Percentiles rank a stretch among this genome's conserved stretches.
phyloP scores from a whole-genome alignment of 2,888 invertebrate genomes.

The Parelbella ahira region DNA sequence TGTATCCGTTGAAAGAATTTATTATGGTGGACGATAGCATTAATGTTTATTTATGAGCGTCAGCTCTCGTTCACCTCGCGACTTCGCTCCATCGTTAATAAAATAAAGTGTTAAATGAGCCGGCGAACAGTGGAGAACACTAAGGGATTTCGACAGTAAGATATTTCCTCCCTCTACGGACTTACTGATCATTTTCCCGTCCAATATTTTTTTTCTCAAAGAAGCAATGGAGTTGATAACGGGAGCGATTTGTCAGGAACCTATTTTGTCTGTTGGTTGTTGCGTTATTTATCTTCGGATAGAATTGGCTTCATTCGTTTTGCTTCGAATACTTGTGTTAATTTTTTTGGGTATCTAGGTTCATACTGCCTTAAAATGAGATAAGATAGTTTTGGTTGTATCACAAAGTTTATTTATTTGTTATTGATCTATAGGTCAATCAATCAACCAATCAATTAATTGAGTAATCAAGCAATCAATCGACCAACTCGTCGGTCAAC shows the following conservation, averaged over 20 bases:
- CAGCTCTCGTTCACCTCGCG: slow-evolving; percentile 24
- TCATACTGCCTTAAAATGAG: too few relatives aligned
- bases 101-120: slow-evolving; percentile 65
- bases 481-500: too few relatives aligned
- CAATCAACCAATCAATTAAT: too few relatives aligned
- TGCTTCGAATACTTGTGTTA: slow-evolving; percentile 6
- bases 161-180: slow-evolving; percentile 45
- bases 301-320: slow-evolving; percentile 16
- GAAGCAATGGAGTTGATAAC: slow-evolving; percentile 58
- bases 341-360: neutral
- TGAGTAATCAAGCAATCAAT: too few relatives aligned
- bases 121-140: slow-evolving; percentile 40
- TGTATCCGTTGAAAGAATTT: too few relatives aligned
- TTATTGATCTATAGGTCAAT: too few relatives aligned
- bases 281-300: slow-evolving; percentile 43
- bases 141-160: slow-evolving; percentile 46
- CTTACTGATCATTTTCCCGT: slow-evolving; percentile 54
- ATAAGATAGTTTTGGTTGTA: too few relatives aligned
- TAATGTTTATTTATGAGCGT: slow-evolving; percentile 16
- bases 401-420: too few relatives aligned
- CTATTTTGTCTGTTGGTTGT: slow-evolving; percentile 55
- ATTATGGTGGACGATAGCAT: slow-evolving; percentile 14
- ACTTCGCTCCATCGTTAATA: slow-evolving; percentile 52
- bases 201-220: slow-evolving; percentile 53
- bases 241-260: slow-evolving; percentile 62